A percentile compares a stretch with the other conserved stretches of the same genome.
Evolutionary conservation across 1,140 invertebrate genomes (phyloP).

Genomic region (Drosophila punjabiensis): DNA sequence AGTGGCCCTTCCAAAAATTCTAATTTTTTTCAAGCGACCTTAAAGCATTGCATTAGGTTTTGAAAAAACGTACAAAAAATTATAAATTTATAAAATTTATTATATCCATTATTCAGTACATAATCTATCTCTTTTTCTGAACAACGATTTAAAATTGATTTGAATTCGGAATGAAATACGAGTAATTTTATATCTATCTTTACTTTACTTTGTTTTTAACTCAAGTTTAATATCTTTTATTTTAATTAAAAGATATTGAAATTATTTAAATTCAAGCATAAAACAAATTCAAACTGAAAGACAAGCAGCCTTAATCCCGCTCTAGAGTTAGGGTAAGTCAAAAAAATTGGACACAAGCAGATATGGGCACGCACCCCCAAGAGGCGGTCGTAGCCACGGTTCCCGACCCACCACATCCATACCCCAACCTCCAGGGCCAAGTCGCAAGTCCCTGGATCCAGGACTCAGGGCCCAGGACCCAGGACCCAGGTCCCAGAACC

Average conservation of each 20-base stretch:
- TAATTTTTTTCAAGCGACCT: not conserved
- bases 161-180: no score
- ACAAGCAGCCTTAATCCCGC: not conserved
- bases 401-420: conserved; percentile 31
- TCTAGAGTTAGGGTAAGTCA: conserved; percentile 19
- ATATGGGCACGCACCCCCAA: conserved; percentile 33
- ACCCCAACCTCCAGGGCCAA: conserved; percentile 1
- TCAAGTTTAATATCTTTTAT: not conserved
- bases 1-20: not conserved
- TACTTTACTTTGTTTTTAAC: not conserved
- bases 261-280: not conserved
- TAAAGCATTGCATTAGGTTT: not conserved
- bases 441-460: conserved; percentile 2
- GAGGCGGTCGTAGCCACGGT: conserved; percentile 12
- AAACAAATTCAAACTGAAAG: conserved; percentile 2
- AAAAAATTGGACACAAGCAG: conserved; percentile 36
- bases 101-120: no score
- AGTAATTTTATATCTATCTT: no score
- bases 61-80: not conserved
- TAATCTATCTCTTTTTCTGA: no score
- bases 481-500: conserved; percentile 19
- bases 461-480: not conserved
- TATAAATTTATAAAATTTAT: not conserved
- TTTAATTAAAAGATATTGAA: not conserved
- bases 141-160: no score